Evolutionary conservation across 2,113 vertebrate genomes (phyloP), one percentile per base, ranked within the genome.

Genomic region (Herpetotheres cachinnans): DNA sequence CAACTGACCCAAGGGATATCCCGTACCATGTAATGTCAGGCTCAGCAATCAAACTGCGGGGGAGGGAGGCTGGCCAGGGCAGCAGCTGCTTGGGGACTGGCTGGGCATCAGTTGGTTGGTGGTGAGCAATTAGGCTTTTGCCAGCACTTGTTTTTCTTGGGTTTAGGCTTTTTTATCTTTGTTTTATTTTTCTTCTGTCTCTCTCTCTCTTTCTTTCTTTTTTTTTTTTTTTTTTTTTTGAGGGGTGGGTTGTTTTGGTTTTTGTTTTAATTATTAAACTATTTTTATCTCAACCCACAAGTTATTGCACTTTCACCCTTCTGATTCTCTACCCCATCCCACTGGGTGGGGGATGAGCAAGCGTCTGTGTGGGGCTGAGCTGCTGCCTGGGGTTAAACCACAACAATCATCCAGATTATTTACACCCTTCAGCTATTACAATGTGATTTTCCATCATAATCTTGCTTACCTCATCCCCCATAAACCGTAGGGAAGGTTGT

Each of bases 241-340:
- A 9, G 7, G 1, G 19, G 1, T 15, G 5, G 13, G 9, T 22
- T 10, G 8, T 38, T 82, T 73, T 13, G 36, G 1, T 3, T 66
- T 47, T n/a, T n/a, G 1, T 13, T 65, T 70, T 38, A 29, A 59
- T 62, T 90, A 18, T 38, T 85, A 20, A 82, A 66, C 38, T 52
- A 5, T 16, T 19, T 80, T 86, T 76, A 21, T 25, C 25, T 62
- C 42, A 82, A 40, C 14, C 10, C 34, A 62, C 5, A 44, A 62
- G 9, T 54, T 62, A 29, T 0, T 8, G 7, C 18, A 59, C 10
- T 86, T 86, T 42, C 3, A 38, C 38, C 29, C 42, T 87, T 71
- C 18, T 36, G n/a, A 13, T 82, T 71, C 11, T 67, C 30, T 86
- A 17, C n/a, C 20, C 9, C 6, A 1, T 52, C 34, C 25, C 22